These are phyloP conservation scores for Ostrea edulis DNA, from an alignment of 1,140 invertebrate species.

Conservation along the genomic window DNA sequence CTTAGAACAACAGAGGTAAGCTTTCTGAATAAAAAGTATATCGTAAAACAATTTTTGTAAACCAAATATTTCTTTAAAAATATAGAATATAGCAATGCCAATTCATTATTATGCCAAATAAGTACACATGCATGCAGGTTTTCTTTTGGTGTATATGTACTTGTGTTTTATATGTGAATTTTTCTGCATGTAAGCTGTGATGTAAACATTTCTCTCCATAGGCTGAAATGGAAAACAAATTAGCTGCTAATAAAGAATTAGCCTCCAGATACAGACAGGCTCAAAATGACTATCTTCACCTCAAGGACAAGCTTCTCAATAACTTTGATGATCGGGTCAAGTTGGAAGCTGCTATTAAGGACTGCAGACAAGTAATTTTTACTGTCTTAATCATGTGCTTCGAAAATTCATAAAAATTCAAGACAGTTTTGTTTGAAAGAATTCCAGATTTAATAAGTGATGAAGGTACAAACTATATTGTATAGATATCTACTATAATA, in stretches of 20 bases:
- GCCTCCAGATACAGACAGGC: slow-evolving; percentile 74
- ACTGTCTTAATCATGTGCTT: neutral
- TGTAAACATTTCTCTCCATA: neutral
- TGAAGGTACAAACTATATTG: neutral
- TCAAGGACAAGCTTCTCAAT: slow-evolving; percentile 73
- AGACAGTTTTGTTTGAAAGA: too few species aligned
- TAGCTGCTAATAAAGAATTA: slow-evolving; percentile 68
- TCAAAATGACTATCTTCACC: slow-evolving; percentile 70
- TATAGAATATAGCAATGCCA: too few species aligned
- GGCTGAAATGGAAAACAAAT: slow-evolving; percentile 36
- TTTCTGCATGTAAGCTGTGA: too few species aligned
- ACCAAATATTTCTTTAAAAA: too few species aligned
- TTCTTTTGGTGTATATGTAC: too few species aligned
- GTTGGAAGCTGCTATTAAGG: slow-evolving; percentile 73
- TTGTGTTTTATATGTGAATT: too few species aligned
- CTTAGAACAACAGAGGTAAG: slow-evolving; percentile 64
- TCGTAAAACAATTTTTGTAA: too few species aligned
- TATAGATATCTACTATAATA: neutral
- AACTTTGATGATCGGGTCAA: slow-evolving; percentile 74
- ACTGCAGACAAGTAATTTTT: slow-evolving; percentile 73
- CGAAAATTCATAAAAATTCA: too few species aligned
- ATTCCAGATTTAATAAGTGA: neutral
- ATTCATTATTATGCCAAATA: too few species aligned
- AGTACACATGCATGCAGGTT: too few species aligned
- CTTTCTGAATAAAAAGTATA: neutral